Evolutionary conservation across 2,797 vertebrate species (phyloP).

Genomic region (Buceros bicornis): DNA sequence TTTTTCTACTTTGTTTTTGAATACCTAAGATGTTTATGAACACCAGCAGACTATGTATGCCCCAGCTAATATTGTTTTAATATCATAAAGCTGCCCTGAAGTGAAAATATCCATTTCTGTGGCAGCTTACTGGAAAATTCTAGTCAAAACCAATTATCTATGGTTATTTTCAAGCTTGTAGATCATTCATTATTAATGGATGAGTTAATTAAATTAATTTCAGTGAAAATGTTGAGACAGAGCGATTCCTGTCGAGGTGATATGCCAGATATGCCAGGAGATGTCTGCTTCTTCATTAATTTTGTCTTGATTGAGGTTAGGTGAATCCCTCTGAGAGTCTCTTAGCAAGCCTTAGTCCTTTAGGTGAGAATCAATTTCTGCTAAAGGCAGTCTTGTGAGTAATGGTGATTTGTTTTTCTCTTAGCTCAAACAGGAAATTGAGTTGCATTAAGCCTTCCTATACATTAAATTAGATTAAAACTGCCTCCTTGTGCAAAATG

Average conservation of each 20-base stretch:
- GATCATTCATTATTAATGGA: constrained; percentile 66
- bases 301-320: constrained; percentile 50
- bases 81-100: constrained; percentile 31
- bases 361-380: constrained; percentile 29
- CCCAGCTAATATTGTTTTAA: constrained; percentile 42
- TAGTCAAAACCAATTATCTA: constrained; percentile 51
- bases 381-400: not conserved
- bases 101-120: constrained; percentile 55
- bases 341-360: not conserved
- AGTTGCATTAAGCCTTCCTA: not conserved
- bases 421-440: not conserved
- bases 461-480: not conserved
- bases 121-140: constrained; percentile 52
- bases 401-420: not conserved
- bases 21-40: constrained; percentile 15
- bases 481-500: not conserved
- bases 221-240: constrained; percentile 30
- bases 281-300: constrained; percentile 60
- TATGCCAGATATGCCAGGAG: constrained; percentile 29
- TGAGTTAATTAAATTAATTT: constrained; percentile 70
- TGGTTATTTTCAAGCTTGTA: constrained; percentile 59
- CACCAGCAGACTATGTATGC: not conserved
- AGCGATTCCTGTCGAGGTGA: constrained; percentile 16
- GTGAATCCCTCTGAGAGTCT: constrained; percentile 7
- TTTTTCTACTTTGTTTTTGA: constrained; percentile 28